phyloP scores from a whole-genome alignment of 2,113 vertebrate genomes.

The Mionectes macconnelli region DNA sequence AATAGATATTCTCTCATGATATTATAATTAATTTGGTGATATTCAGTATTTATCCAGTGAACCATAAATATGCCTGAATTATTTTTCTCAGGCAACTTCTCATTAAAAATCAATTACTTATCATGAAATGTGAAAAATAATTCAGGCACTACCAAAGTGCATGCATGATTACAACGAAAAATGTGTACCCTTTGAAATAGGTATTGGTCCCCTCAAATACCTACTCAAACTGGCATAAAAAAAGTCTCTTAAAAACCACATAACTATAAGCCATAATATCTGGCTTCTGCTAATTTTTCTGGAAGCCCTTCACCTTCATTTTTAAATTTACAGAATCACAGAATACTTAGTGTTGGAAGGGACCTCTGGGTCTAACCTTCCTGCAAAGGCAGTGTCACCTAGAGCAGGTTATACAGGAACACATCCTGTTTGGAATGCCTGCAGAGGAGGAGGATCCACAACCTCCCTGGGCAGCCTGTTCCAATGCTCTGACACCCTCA shows the following conservation, averaged over 20 bases:
- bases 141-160: background rate
- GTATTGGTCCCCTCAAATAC: background rate
- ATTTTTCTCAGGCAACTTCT: background rate
- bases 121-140: background rate
- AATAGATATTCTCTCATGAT: background rate
- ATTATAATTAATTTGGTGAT: background rate
- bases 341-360: background rate
- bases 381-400: background rate
- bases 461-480: background rate
- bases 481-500: no score
- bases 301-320: fast-evolving
- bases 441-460: no score
- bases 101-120: background rate
- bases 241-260: fast-evolving
- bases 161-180: background rate
- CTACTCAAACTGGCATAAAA: background rate
- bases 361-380: background rate
- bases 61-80: background rate
- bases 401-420: background rate
- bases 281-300: background rate
- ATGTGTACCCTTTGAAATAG: background rate
- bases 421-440: background rate
- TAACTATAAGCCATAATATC: background rate
- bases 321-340: background rate
- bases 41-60: background rate